Evolutionary conservation across 64 coral and sea anemone genomes (phyloP).

Genomic region (Pocillopora damicornis): DNA sequence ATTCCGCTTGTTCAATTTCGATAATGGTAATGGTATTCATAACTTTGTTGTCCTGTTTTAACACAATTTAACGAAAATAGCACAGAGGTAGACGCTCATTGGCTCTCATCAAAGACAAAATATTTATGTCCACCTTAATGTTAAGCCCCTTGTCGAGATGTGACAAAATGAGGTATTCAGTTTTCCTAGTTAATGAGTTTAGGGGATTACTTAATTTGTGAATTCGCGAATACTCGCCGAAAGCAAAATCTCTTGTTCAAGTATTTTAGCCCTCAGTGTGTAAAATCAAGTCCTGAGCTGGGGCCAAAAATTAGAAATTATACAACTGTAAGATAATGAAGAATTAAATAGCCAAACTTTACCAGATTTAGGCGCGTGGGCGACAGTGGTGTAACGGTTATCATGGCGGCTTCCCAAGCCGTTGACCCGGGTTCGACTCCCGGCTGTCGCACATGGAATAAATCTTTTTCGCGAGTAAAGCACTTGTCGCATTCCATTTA

Average conservation of each 20-base stretch:
- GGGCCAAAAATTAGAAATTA: too few species aligned
- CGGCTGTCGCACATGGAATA: conserved; percentile 50
- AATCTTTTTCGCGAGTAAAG: not conserved
- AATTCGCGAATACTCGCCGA: too few species aligned
- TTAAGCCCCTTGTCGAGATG: not conserved
- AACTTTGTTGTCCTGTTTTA: conserved; percentile 3
- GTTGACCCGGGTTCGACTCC: conserved; percentile 98
- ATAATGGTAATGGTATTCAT: conserved; percentile 23
- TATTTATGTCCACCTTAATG: not conserved
- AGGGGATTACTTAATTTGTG: not conserved
- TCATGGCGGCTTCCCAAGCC: conserved; percentile 96
- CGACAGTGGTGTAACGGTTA: conserved; percentile 96
- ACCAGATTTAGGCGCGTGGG: fast-evolving
- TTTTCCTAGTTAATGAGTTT: not conserved
- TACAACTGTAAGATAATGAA: too few species aligned
- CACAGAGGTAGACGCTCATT: not conserved
- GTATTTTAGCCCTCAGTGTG: too few species aligned
- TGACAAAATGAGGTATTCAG: not conserved
- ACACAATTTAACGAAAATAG: not conserved
- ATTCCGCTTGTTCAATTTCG: not conserved
- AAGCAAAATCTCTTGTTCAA: too few species aligned
- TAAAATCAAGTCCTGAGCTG: too few species aligned
- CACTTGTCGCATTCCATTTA: not conserved
- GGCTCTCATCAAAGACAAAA: not conserved
- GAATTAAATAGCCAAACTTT: not conserved